phyloP scores from a whole-genome alignment of 2,888 invertebrate genomes.

The Andrena haemorrhoa region DNA sequence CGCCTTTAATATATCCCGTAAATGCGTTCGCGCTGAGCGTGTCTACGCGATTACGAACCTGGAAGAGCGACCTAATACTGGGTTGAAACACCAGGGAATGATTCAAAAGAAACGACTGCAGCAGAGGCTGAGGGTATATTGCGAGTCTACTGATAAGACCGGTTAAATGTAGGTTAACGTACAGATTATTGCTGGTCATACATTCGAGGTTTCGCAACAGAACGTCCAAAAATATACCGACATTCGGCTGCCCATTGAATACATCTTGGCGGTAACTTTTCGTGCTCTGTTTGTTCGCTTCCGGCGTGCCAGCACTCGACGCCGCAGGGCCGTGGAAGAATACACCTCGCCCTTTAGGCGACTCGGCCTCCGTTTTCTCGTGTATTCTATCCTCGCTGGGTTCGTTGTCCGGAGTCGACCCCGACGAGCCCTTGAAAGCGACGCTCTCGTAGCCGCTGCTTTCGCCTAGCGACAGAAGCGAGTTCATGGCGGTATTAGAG shows the following conservation, averaged over 20 bases:
- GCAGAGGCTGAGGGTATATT: constrained; percentile 94
- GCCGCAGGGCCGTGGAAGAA: constrained; percentile 51
- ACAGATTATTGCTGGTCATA: constrained; percentile 93
- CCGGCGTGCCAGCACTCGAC: constrained; percentile 24
- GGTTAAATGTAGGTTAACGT: constrained; percentile 94
- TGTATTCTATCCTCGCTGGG: constrained; percentile 77
- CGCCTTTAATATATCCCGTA: constrained; percentile 54
- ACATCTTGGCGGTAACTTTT: constrained; percentile 71
- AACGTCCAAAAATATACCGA: constrained; percentile 89
- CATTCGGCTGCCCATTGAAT: constrained; percentile 82
- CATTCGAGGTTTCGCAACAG: constrained; percentile 93
- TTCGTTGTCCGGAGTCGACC: constrained; percentile 84
- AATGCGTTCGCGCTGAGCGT: too few species aligned
- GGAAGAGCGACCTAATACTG: constrained; percentile 95
- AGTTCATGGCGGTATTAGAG: constrained; percentile 85
- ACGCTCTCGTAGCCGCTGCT: constrained; percentile 93
- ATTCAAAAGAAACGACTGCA: constrained; percentile 95
- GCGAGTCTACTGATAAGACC: constrained; percentile 94
- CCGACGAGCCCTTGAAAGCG: constrained; percentile 84
- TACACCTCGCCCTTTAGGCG: constrained; percentile 64
- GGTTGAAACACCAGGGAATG: constrained; percentile 94
- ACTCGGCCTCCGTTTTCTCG: constrained; percentile 64
- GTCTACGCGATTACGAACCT: constrained; percentile 87
- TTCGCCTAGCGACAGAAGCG: constrained; percentile 90
- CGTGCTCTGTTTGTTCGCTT: constrained; percentile 61